Evolutionary conservation across 1,140 invertebrate species (phyloP), one percentile per base, ranked within the genome.

Genomic region (Sitophilus oryzae): DNA sequence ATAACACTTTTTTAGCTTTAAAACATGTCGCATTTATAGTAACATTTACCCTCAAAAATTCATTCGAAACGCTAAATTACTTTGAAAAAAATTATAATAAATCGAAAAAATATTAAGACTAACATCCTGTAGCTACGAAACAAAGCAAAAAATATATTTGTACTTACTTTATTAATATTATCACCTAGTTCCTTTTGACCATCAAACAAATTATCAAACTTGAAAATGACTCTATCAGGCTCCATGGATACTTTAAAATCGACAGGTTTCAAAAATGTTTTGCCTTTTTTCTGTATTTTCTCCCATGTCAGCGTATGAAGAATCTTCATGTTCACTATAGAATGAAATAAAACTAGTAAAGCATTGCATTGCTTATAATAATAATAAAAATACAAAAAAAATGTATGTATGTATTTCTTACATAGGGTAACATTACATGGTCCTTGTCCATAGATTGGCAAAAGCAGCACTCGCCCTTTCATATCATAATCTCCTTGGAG

Each of bases 401-500:
- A 35, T 36, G 46, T 37, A 37, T 2, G 35, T 20, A 16, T 48
- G 19, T 44, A 21, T 15, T 35, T 10, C 59, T 68, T 67, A 77
- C 76, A 57, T 16, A 79, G 46, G 10, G 70, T 73, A 22, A 80
- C 67, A 52, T 74, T 71, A 20, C 72, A 72, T 36, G 66, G 60
- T 9, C 79, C 79, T 3, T 73, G 66, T 19, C 79, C 79, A n/a
- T 69, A 65, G 45, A 82, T 75, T 0, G 79, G 79, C 14, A 80
- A 60, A 10, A 81, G 68, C 1, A 81, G 63, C 5, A 82, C 66
- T 51, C 70, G 67, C 16, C 80, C 80, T 4, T 74, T 68, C 14
- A 78, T 67, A 5, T 59, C 61, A 52, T 82, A 82, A 9, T 74
- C 67, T 4, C 72, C 76, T 20, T 70, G 55, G 0, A 78, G 56